Evolutionary conservation across 1,140 invertebrate species (phyloP), one percentile per base, ranked within the genome.

Genomic region (Heliconius melpomene): DNA sequence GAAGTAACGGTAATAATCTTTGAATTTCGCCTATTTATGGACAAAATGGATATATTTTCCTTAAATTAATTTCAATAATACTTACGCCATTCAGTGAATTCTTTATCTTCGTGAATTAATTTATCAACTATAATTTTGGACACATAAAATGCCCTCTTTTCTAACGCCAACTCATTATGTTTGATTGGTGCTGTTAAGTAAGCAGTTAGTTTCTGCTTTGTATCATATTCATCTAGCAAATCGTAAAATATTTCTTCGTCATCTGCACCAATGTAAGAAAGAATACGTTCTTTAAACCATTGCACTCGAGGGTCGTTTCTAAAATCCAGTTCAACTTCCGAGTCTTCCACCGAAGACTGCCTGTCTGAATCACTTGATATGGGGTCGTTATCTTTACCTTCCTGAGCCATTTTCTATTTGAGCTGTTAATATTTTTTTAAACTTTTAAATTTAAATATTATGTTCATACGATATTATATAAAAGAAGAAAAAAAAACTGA

Each of bases 51-150:
- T 29, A 29, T 18, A 50, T 18, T 50, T 50, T 16, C 16, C 46
- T 50, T 2, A 16, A 16, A 50, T 16, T 50, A 5, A 3, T 16
- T 16, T 50, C 16, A 50, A 18, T 3, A 52, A 52, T 60, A 89
- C 93, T 90, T 88, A 94, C 93, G 88, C 93, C 93, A 94, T 78
- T 94, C 93, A 40, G 90, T 93, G 77, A 92, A 94, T 73, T 94
- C 93, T 72, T 92, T 94, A 72, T 94, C 93, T 80, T 93, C 93
- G 85, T 94, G 89, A 66, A 93, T 93, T 20, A 94, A 87, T 40
- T 94, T 93, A 50, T 94, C 92, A 0, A 93, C 91, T 75, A 94
- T 91, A 36, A 92, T 89, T 79, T 93, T 94, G 2, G 87, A 80
- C 0, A 94, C 82, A 78, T 90, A 93, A 40, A 94, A 92, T 1